Conservation (phyloP, 1,140 invertebrate species). For the Psilanteris sp. region DNA sequence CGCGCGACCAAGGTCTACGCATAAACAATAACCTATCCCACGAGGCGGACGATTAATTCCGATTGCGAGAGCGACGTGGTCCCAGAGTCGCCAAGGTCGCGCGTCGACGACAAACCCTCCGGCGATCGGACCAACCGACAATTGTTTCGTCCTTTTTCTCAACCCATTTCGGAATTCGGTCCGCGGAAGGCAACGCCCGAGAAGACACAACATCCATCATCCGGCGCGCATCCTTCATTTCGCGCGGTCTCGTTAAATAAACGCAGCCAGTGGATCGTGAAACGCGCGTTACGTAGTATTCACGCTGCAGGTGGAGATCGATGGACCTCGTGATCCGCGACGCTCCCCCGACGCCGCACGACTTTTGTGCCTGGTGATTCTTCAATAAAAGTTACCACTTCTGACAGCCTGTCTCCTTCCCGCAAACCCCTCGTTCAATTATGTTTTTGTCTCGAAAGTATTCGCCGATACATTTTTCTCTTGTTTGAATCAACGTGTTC, state of each 20-base stretch:
- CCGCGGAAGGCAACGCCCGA: slow-evolving; percentile 28
- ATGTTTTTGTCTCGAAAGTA: slow-evolving; percentile 33
- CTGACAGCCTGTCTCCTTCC: slow-evolving; percentile 48
- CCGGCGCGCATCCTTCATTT: slow-evolving; percentile 67
- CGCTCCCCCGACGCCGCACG: slow-evolving; percentile 23
- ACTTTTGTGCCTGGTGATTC: slow-evolving; percentile 47
- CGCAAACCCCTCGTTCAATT: slow-evolving; percentile 21
- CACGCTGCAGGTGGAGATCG: slow-evolving; percentile 60
- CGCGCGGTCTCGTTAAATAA: slow-evolving; percentile 57
- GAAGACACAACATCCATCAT: slow-evolving; percentile 68
- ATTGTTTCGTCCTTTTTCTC: slow-evolving; percentile 29
- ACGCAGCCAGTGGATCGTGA: slow-evolving; percentile 35
- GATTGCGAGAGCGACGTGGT: slow-evolving; percentile 13
- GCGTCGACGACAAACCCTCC: slow-evolving; percentile 11
- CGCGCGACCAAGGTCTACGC: slow-evolving; percentile 2
- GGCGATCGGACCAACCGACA: slow-evolving; percentile 40
- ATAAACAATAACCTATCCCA: slow-evolving; percentile 41
- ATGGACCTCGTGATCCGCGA: slow-evolving; percentile 38
- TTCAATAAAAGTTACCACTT: slow-evolving; percentile 54
- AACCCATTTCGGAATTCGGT: slow-evolving; percentile 44
- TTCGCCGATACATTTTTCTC: slow-evolving; percentile 6
- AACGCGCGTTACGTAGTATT: slow-evolving; percentile 52
- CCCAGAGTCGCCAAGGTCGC: slow-evolving; percentile 5
- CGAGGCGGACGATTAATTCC: slow-evolving; percentile 33
- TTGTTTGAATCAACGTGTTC: slow-evolving; percentile 7